Evolutionary conservation across 2,888 invertebrate genomes (phyloP).

Genomic region (Dexiosoma caninum): DNA sequence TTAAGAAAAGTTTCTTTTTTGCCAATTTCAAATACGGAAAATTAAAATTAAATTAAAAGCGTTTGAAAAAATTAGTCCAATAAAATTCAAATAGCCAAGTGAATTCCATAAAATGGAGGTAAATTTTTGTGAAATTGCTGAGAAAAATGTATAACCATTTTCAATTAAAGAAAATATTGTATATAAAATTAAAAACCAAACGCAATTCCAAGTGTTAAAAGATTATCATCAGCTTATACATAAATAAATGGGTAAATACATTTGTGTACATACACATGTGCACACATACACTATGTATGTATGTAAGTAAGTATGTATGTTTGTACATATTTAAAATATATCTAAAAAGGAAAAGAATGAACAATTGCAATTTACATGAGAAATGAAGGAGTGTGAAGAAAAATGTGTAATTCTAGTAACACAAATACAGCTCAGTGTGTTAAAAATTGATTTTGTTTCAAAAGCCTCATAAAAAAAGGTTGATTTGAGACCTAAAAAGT

Average conservation of each 20-base stretch:
- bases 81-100: slow-evolving; percentile 41
- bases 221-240: slow-evolving; percentile 27
- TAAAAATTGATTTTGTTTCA: slow-evolving; percentile 61
- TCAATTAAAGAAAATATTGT: background rate
- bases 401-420: slow-evolving; percentile 44
- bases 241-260: background rate
- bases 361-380: slow-evolving; percentile 5
- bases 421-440: slow-evolving; percentile 48
- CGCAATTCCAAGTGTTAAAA: slow-evolving; percentile 29
- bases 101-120: slow-evolving; percentile 39
- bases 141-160: slow-evolving; percentile 60
- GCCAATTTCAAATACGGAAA: background rate
- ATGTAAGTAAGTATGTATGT: background rate
- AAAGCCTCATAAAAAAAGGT: slow-evolving; percentile 40
- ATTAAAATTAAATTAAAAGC: background rate
- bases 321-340: too few relatives aligned
- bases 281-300: background rate
- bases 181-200: background rate
- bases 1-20: slow-evolving; percentile 3
- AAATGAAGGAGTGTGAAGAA: background rate
- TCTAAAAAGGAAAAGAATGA: slow-evolving; percentile 10
- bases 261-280: background rate
- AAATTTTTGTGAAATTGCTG: slow-evolving; percentile 31
- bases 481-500: slow-evolving; percentile 56
- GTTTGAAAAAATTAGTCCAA: background rate